phyloP scores from a whole-genome alignment of 2,797 vertebrate species.

The Artibeus lituratus region DNA sequence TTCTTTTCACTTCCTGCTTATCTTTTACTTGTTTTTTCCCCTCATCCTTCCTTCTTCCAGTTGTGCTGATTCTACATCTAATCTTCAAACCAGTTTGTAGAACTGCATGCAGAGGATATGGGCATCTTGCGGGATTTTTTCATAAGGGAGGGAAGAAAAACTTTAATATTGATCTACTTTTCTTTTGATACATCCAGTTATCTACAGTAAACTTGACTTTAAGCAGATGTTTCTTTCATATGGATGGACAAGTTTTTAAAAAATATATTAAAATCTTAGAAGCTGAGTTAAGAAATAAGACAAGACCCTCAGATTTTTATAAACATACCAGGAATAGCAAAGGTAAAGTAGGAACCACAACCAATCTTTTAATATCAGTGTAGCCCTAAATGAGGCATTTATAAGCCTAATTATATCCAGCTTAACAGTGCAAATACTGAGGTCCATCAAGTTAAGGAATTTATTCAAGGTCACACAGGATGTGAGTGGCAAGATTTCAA shows the following conservation, averaged over 20 bases:
- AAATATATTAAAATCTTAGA: neutral
- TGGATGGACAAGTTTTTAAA: neutral
- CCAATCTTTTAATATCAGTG: neutral
- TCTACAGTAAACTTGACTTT: neutral
- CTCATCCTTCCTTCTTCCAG: neutral
- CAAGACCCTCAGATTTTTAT: neutral
- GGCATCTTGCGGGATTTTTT: neutral
- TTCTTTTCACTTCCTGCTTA: neutral
- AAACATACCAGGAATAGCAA: neutral
- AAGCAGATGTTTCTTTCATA: neutral
- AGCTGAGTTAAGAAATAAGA: neutral
- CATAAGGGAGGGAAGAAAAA: neutral
- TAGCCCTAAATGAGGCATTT: neutral
- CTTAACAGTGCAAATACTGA: neutral
- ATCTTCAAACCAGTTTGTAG: neutral
- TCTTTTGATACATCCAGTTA: neutral
- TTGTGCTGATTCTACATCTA: neutral
- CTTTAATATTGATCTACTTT: neutral
- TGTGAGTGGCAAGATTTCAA: neutral
- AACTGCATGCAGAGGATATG: neutral
- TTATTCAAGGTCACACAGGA: neutral
- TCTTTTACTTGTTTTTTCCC: neutral
- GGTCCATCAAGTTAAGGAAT: neutral
- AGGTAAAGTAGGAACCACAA: neutral
- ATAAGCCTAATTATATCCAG: neutral